Base-by-base conservation (phyloP, 2,888 invertebrate species). In the Andrena minutula region DNA sequence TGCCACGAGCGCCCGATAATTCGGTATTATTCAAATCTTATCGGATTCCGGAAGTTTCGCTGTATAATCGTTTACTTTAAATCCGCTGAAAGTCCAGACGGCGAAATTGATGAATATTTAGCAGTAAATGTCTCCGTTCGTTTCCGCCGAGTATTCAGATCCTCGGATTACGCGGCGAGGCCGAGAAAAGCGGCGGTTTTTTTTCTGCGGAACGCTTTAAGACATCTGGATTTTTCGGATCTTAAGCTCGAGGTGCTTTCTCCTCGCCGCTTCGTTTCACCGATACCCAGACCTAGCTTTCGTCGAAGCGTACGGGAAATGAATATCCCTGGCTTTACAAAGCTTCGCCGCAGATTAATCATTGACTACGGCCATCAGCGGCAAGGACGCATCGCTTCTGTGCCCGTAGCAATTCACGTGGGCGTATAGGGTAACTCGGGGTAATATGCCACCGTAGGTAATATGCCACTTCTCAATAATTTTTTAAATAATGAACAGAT, bases 101-200 rank as follows among this genome's bases (percentile, higher is more conserved):
- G 23, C n/a, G 28, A 72, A 30, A 74, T 66, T 47, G 56, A 74
- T 66, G 73, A 74, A 74, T 74, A 74, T 66, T 74, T 66, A 74
- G 30, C 41, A 41, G 66, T 16, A 47, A 58, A 56, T 58, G 66
- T 74, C 66, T 66, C 8, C 16, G 30, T 58, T 56, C 28, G 58
- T 41, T 26, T 6, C 56, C 23, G 3, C 20, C 10, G 26, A 6
- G 16, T 41, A 16, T 41, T 69, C 73, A 12, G 16, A 12, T 32
- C 66, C 23, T 23, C 10, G 53, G 30, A 58, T 74, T 66, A 58
- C 20, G 20, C 56, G 28, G 6, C 26, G 35, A 26, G 20, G 23
- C 35, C 8, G 41, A 26, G 65, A 23, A 56, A 35, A 41, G 66
- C 23, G 16, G 47, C 56, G n/a, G 66, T 74, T 74, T 49, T 64